phyloP scores from a whole-genome alignment of 2,113 vertebrate species.

The Alces alces region DNA sequence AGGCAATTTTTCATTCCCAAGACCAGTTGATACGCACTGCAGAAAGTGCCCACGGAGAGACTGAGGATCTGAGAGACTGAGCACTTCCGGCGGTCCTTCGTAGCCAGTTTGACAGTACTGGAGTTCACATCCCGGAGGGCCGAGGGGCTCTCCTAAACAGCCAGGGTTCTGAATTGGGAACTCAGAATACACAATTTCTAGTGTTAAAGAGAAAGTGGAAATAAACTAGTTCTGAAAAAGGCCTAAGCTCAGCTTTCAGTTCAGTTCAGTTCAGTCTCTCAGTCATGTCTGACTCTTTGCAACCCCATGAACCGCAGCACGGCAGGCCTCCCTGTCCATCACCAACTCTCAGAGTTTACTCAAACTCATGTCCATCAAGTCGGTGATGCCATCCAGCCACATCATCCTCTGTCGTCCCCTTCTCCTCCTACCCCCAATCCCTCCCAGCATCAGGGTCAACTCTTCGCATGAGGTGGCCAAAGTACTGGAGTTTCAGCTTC shows the following conservation, averaged over 20 bases:
- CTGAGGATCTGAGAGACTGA: neutral
- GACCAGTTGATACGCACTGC: neutral
- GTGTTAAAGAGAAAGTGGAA: neutral
- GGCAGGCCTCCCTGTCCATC: too few relatives aligned
- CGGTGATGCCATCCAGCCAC: too few relatives aligned
- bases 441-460: too few relatives aligned
- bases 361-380: too few relatives aligned
- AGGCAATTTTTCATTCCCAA: neutral
- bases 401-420: too few relatives aligned
- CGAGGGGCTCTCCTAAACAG: neutral
- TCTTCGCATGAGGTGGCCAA: too few relatives aligned
- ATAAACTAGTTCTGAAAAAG: neutral
- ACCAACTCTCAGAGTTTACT: too few relatives aligned
- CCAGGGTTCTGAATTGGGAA: neutral
- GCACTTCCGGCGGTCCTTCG: fast-evolving
- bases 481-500: too few relatives aligned
- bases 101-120: neutral
- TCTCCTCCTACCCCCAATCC: too few relatives aligned
- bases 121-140: neutral
- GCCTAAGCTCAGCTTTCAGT: neutral
- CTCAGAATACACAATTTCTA: neutral
- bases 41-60: neutral
- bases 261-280: too few relatives aligned
- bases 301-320: fast-evolving
- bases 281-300: too few relatives aligned